These are phyloP conservation scores for Pseudoatta argentina DNA, from an alignment of 1,140 invertebrate species.

Conservation along the genomic window DNA sequence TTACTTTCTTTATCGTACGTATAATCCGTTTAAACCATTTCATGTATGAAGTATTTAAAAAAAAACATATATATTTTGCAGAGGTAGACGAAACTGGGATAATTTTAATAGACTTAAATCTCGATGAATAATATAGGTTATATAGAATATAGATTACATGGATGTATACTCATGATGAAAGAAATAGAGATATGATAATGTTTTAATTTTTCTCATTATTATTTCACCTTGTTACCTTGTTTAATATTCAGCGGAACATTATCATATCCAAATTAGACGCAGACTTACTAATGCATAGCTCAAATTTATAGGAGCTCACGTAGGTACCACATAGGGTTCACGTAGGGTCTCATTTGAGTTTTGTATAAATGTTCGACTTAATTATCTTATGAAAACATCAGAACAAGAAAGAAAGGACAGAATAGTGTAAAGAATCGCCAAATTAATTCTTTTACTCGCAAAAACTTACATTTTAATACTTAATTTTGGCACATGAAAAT, in stretches of 20 bases:
- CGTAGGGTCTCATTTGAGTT: neutral
- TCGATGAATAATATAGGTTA: neutral
- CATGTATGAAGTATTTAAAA: neutral
- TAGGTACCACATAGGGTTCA: neutral
- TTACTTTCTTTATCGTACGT: conserved; percentile 11
- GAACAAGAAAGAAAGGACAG: neutral
- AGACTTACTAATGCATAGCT: neutral
- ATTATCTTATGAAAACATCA: neutral
- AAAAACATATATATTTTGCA: neutral
- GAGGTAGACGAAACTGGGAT: too few species aligned
- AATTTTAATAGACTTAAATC: neutral
- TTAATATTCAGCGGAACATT: neutral
- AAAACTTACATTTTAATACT: conserved; percentile 59
- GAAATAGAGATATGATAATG: neutral
- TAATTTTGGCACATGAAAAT: conserved; percentile 36
- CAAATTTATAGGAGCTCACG: neutral
- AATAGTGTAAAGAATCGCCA: neutral
- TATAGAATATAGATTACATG: too few species aligned
- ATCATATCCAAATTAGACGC: neutral
- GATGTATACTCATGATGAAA: neutral
- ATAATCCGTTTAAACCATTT: neutral
- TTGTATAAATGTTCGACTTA: neutral
- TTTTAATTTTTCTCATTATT: conserved; percentile 4
- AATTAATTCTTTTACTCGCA: neutral
- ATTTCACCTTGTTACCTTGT: neutral